Evolutionary conservation across 2,113 vertebrate genomes (phyloP), one percentile per base, ranked within the genome.

Genomic region (Alosa alosa): DNA sequence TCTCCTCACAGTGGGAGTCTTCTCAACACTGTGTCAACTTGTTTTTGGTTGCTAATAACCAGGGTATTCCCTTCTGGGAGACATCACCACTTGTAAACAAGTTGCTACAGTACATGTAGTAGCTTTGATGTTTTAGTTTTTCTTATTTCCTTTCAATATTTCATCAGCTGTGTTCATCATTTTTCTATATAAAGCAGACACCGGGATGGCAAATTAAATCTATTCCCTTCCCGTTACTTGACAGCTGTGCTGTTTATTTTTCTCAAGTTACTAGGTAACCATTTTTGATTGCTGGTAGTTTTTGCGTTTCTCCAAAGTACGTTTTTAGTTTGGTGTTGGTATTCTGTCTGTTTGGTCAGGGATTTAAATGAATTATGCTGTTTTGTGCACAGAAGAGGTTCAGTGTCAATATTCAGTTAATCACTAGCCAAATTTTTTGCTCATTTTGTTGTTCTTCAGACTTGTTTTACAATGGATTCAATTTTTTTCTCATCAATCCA

Each of bases 81-180:
- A 64, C 84, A 89, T 88, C 87, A 89, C 84, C 87, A 87, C 90
- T 83, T 93, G 93, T 94, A 94, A 94, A 94, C 92, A 93, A 90
- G 89, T 87, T 89, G 83, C 90, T 90, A 88, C 90, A 92, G 92
- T 93, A 91, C 92, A 86, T 87, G 88, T 90, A 91, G 81, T 86
- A 82, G 89, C 91, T 92, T 92, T 91, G 92, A 93, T 92, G 90
- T 91, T 89, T 92, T 85, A 22, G 83, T 91, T 90, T 91, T 88
- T 88, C 89, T 86, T 90, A 88, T 91, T 91, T 85, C 86, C 84
- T 86, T 87, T 93, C 83, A 93, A 93, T 93, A 92, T 93, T 93
- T 93, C 1, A 93, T 91, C 57, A 57, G 86, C 86, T 91, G 82
- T 50, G 89, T 89, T 91, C 81, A 78, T 88, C 84, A 25, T 88